phyloP scores from a whole-genome alignment of 1,140 invertebrate genomes.

The Sogatella furcifera region DNA sequence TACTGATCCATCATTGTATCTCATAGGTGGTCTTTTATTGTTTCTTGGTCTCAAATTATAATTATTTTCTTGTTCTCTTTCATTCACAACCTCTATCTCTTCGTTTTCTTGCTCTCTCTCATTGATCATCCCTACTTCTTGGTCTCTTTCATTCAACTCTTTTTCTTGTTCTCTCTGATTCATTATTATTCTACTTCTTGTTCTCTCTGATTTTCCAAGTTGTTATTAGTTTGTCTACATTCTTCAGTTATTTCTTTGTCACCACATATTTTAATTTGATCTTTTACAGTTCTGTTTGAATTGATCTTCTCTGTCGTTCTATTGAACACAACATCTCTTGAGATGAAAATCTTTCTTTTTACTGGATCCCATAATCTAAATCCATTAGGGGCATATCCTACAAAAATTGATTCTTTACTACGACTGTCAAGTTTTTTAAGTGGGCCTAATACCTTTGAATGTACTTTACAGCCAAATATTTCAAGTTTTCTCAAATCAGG shows the following conservation, averaged over 20 bases:
- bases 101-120: background rate
- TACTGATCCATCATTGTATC: background rate
- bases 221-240: too few species aligned
- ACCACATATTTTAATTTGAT: too few species aligned
- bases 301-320: too few species aligned
- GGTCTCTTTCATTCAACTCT: too few species aligned
- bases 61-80: background rate
- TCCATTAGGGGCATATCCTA: slow-evolving; percentile 21
- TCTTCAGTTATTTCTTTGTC: too few species aligned
- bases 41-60: background rate
- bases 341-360: slow-evolving; percentile 20
- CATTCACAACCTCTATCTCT: background rate
- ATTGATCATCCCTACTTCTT: too few species aligned
- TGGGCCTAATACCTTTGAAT: slow-evolving; percentile 22
- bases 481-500: slow-evolving; percentile 23
- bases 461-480: slow-evolving; percentile 29
- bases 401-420: background rate
- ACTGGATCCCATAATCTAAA: slow-evolving; percentile 24
- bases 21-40: background rate
- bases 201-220: too few species aligned
- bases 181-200: too few species aligned
- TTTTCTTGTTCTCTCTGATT: too few species aligned
- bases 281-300: too few species aligned
- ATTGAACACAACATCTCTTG: background rate
- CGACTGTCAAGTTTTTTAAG: slow-evolving; percentile 12